phyloP scores from a whole-genome alignment of 1,140 invertebrate genomes.

The Ips typographus region DNA sequence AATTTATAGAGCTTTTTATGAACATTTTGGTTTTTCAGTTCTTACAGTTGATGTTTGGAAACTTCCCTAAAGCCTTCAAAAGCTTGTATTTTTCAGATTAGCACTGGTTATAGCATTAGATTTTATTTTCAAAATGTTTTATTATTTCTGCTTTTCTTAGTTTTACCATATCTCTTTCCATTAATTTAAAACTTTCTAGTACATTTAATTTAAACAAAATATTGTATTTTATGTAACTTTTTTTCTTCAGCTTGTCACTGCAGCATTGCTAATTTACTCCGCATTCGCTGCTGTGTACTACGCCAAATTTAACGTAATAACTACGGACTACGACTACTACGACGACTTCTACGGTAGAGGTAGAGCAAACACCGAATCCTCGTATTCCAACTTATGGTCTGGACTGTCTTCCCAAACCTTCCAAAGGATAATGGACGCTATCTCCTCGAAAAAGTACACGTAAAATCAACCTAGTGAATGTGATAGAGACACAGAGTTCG shows the following conservation, averaged over 20 bases:
- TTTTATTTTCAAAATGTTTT: too few species aligned
- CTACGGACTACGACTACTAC: constrained; percentile 71
- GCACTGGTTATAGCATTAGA: too few species aligned
- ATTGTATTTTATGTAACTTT: too few species aligned
- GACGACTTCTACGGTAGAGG: constrained; percentile 58
- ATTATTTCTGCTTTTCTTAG: too few species aligned
- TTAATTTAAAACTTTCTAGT: too few species aligned
- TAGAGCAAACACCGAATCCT: constrained; percentile 39
- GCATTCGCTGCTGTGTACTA: constrained; percentile 82
- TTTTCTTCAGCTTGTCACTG: constrained; percentile 69
- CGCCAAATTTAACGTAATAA: constrained; percentile 78
- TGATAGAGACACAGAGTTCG: neutral
- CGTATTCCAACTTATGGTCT: constrained; percentile 45
- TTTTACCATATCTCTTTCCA: too few species aligned
- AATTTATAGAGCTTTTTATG: too few species aligned
- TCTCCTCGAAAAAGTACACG: constrained; percentile 51
- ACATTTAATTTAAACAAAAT: too few species aligned
- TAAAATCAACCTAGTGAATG: constrained; percentile 29
- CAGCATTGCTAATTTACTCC: constrained; percentile 75
- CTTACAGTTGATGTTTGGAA: too few species aligned
- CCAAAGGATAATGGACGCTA: constrained; percentile 50
- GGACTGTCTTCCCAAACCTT: constrained; percentile 48
- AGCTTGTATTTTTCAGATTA: too few species aligned
- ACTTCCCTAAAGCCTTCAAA: too few species aligned
- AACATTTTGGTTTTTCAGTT: too few species aligned